A percentile compares a stretch with the other conserved stretches of the same genome.
These are phyloP conservation scores for Chamaetylas fuelleborni DNA, from an alignment of 2,113 vertebrate species.

Conservation along the genomic window DNA sequence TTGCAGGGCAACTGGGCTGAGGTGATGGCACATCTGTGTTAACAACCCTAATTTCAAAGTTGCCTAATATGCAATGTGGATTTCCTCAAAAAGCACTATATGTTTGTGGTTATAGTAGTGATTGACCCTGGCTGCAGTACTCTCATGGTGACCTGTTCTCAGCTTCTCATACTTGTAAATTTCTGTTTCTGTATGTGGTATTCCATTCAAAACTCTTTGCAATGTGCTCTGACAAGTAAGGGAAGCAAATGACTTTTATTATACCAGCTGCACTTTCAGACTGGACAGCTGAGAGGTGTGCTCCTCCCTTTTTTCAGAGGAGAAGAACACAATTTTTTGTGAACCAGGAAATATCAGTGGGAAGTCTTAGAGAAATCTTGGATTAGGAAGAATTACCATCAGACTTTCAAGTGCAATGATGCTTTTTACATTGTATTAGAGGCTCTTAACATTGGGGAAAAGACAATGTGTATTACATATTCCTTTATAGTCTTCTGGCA, in stretches of 20 bases:
- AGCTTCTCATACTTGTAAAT: background rate
- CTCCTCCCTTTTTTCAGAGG: background rate
- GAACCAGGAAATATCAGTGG: background rate
- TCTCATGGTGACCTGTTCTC: background rate
- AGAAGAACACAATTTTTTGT: background rate
- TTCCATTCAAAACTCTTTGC: background rate
- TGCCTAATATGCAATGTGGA: fast-evolving
- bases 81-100: background rate
- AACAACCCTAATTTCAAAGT: background rate
- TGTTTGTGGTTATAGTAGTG: background rate
- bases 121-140: background rate
- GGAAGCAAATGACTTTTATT: background rate
- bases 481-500: background rate
- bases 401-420: background rate
- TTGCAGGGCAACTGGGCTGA: background rate
- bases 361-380: background rate
- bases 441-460: background rate
- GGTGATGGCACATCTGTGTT: background rate
- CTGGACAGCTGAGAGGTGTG: background rate
- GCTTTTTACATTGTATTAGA: background rate
- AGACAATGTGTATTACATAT: background rate
- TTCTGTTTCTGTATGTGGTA: background rate
- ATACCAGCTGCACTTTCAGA: background rate
- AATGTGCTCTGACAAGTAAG: background rate
- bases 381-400: background rate